Conservation (phyloP, 2,797 vertebrate species). For the Manis crassicaudata region DNA sequence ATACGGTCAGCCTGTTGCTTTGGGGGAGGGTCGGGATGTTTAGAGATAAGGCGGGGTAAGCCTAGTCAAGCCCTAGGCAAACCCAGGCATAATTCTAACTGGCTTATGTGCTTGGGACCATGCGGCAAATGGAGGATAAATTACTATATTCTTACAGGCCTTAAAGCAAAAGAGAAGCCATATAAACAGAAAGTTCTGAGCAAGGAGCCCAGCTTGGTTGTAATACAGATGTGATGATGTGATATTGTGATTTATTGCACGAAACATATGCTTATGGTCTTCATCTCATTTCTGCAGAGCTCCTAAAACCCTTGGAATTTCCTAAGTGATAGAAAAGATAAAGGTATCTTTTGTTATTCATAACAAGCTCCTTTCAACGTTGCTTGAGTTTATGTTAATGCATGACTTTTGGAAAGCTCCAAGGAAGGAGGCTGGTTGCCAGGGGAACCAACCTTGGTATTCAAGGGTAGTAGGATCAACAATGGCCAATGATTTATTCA, state of each 20-base stretch:
- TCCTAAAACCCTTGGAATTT: background rate
- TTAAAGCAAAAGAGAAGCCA: background rate
- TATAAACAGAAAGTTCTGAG: background rate
- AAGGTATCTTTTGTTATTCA: background rate
- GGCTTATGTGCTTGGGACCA: no score
- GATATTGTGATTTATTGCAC: background rate
- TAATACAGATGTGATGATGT: background rate
- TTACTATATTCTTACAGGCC: background rate
- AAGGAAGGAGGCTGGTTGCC: background rate
- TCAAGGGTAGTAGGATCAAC: background rate
- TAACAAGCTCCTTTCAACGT: background rate
- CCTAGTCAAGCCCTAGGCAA: no score
- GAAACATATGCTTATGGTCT: background rate
- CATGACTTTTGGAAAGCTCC: background rate
- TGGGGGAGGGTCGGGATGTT: no score
- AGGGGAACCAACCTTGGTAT: background rate
- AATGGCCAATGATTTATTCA: background rate
- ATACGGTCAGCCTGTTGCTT: no score
- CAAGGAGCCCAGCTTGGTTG: background rate
- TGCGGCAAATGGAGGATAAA: no score
- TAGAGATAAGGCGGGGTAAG: no score
- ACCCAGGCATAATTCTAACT: no score
- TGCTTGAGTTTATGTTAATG: background rate
- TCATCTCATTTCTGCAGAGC: background rate
- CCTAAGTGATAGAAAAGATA: background rate